Evolutionary conservation across 2,113 vertebrate species (phyloP).

Genomic region (Leiothrix lutea): DNA sequence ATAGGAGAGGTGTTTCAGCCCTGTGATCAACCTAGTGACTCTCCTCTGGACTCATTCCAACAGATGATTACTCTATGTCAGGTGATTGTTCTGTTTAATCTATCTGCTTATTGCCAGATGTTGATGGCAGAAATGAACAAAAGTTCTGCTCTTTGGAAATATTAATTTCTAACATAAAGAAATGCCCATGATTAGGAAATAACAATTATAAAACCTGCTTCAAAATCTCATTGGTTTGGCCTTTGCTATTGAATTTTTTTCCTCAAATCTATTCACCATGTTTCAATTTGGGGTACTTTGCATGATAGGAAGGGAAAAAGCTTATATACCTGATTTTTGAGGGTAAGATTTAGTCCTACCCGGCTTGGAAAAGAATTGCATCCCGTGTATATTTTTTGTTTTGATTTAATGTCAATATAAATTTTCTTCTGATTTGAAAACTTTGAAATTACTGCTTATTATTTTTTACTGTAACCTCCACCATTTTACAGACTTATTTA

Average conservation of each 20-base stretch:
- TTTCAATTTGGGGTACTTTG: background rate
- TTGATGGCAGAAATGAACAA: background rate
- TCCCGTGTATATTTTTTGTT: background rate
- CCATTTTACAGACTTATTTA: conserved; percentile 43
- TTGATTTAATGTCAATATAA: conserved; percentile 16
- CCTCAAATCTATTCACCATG: accelerated
- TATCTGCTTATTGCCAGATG: background rate
- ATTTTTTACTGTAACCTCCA: conserved; percentile 33
- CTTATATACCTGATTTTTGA: background rate
- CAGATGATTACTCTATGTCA: background rate
- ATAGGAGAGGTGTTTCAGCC: background rate
- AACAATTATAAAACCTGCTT: background rate
- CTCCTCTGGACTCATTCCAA: background rate
- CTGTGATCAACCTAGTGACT: background rate
- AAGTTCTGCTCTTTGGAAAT: background rate
- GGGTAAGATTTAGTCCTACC: background rate
- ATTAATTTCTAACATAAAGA: background rate
- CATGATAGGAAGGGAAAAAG: background rate
- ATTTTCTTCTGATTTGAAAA: conserved; percentile 40
- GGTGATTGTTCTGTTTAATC: background rate
- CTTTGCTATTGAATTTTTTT: background rate
- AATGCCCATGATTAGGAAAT: background rate
- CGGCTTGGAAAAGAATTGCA: background rate
- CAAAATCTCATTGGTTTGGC: background rate
- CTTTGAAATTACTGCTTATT: conserved; percentile 42